Evolutionary conservation across 2,888 invertebrate species (phyloP), one percentile per base, ranked within the genome.

Genomic region (Allygus modestus): DNA sequence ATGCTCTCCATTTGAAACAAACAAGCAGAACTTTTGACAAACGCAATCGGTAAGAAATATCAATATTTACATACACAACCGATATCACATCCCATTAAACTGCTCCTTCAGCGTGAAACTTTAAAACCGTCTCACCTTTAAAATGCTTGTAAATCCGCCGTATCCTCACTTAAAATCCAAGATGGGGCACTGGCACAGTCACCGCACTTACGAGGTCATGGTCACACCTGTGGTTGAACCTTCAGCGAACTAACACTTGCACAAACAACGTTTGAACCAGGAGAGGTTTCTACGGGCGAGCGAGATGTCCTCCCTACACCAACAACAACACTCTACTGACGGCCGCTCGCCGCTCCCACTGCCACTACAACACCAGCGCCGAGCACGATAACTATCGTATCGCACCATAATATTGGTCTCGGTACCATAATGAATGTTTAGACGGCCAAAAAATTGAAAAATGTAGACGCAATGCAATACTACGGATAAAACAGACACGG

Each of bases 91-190:
- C 5, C 37, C 37, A 4, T 7, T 7, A 37, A 37, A 9, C 37
- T 37, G 37, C 37, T 37, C 9, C n/a, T 37, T 37, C 37, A 37
- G 37, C 37, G 37, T 9, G 9, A 37, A 46, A 46, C 4, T 17
- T 9, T 46, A 4, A 46, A 11, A n/a, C 0, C 28, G 17, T 65
- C 65, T 31, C 31, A 65, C 65, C 65, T 65, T 65, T 2, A 28
- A 28, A 65, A 65, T 65, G 20, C 65, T 65, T 15, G 15, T 28
- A 65, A 58, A 5, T 58, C 65, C 15, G 65, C 31, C 31, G 26
- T 28, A 65, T 65, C 65, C 65, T 65, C 65, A 65, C 12, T 65
- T 65, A 65, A 26, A 54, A 65, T 65, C 65, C 65, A 65, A 65
- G 15, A 7, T 23, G 28, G 26, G 26, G 65, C 65, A 65, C 65